Evolutionary conservation across 2,797 vertebrate species (phyloP), one percentile per base, ranked within the genome.

Genomic region (Chelmon rostratus): DNA sequence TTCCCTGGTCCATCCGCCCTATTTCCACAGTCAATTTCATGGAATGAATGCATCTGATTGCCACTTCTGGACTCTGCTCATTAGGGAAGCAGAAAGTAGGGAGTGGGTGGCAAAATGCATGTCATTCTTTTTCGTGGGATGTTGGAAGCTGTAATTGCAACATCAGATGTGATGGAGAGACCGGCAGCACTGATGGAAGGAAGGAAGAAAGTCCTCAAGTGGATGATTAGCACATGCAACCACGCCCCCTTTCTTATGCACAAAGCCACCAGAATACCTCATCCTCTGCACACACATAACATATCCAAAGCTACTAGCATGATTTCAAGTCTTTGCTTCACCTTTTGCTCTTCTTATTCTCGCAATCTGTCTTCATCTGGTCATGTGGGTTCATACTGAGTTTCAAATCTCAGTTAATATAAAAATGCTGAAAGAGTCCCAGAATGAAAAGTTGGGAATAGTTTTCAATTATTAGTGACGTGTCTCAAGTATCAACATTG

Each of bases 31-130:
- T 77, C 83, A 84, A 79, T 88, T 88, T 90, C 73, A 84, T 79
- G 77, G 83, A 86, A 78, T 89, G 83, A 91, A 92, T 89, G 83
- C 62, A 73, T 79, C 71, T 83, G 90, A 90, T 91, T 93, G 83
- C 88, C 82, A 85, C 88, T 92, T 88, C 54, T 87, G 74, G 72
- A 80, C 82, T 78, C 54, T 12, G 33, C 85, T 88, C 83, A 90
- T 91, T 88, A 88, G 73, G 42, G 57, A 66, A 81, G 77, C 81
- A 78, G 61, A 74, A 82, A 80, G 68, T 65, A 19, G 46, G 61
- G 50, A 79, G 54, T 73, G 73, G 69, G 75, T 62, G 61, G 79
- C 44, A 73, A 68, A 88, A 84, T 53, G 40, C 73, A 79, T 15
- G 50, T 33, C 0, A 4, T 76, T 57, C 63, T 25, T 62, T 33